Evolutionary conservation across 2,113 vertebrate genomes (phyloP), one percentile per base, ranked within the genome.

Genomic region (Cyprinodon variegatus): DNA sequence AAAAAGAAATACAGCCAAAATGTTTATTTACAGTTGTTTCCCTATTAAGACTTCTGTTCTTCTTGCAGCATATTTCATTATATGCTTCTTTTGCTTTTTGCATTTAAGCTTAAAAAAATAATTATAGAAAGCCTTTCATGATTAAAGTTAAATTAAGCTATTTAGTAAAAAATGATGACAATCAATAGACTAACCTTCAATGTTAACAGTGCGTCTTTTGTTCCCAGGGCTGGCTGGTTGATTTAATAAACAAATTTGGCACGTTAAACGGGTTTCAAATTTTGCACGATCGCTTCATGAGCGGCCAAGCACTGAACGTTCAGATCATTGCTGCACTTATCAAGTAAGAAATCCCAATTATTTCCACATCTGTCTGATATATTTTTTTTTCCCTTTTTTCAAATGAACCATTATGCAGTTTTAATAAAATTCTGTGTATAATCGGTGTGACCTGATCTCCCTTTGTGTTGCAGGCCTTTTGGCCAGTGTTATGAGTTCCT

Each of bases 281-380:
- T 93, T 95, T 99, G 91, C 97, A 98, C 82, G 98, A 99, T 96
- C 97, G 98, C 91, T 99, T 99, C 94, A 96, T 98, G 96, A 98
- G 95, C 87, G 96, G 98, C 91, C 97, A 98, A 92, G 97, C 97
- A 87, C 93, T 99, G 94, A 99, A 99, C 89, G 98, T 99, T 94
- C 98, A 99, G 93, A 99, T 99, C 93, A 99, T 99, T 86, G 97
- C 98, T 94, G 98, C 98, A 91, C 98, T 99, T 94, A 99, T 99
- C 93, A 99, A 99, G 98, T 99, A 93, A 97, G 96, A 2, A n/a
- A 9, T 3, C 17, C 29, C 1, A 3, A 20, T 57, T 57, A 57
- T 11, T 45, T 45, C 5, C 43, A 45, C 43, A 45, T 20, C 29
- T 29, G 29, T 29, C 29, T 29, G 29, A 29, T 29, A 29, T 29